Base-by-base conservation (phyloP, 1,140 invertebrate species). In the Sipha flava region DNA sequence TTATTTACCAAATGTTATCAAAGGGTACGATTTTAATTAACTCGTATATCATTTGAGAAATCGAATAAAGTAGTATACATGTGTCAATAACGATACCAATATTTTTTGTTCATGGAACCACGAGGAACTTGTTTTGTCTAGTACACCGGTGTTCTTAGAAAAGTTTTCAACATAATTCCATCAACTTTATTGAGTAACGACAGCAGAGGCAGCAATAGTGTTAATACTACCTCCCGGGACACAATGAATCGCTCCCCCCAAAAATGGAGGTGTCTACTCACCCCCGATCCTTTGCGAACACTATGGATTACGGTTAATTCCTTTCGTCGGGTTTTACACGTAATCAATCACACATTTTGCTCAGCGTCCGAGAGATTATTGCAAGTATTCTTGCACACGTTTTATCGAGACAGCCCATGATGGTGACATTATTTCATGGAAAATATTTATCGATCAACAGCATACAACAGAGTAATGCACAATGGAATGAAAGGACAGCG, bases 311-410 rank as follows among this genome's bases (percentile, higher is more conserved):
- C 16, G 34, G 52, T 54, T 77, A 77, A 77, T 77, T 77, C 73
- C 34, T 77, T 59, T 77, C 52, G 21, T 21, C 52, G 34, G 34
- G 52, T 40, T 59, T 23, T 37, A 6, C 5, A 14, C 47, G 47
- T 77, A 77, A 77, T 77, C 73, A 77, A 77, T 77, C 73, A 77
- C 73, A 43, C 12, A 54, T 75, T 75, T 75, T 31, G 68, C 21
- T 43, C 12, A 21, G 14, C 68, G 18, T 49, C 72, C 31, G 72
- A 34, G 31, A 75, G 72, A 75, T 75, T 75, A 52, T 75, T 37
- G 26, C 18, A 45, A 49, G 12, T 29, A 49, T 72, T 72, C 31
- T 73, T n/a, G 29, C 16, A 21, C 26, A 14, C 47, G n/a, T 49
- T 54, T 54, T 52, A 54, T 73, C 45, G 47, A 73, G 70, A 73